Conservation (phyloP, 2,113 vertebrate genomes). For the Sprattus sprattus region DNA sequence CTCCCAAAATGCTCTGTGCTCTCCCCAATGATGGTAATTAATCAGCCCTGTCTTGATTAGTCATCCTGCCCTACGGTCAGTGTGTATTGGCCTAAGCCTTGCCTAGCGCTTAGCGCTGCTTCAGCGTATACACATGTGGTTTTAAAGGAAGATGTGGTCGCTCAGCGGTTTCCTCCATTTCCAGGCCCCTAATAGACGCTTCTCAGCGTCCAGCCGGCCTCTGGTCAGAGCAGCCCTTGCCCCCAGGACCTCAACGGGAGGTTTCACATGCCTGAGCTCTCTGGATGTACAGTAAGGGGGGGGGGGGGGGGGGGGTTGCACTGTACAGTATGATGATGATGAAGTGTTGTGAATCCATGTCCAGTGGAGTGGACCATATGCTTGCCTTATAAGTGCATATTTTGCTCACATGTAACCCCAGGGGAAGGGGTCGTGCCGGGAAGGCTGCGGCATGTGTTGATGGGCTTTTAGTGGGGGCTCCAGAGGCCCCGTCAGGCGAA, state of each 20-base stretch:
- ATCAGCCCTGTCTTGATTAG: conserved; percentile 37
- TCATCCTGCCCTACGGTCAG: background rate
- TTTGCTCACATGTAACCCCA: conserved; percentile 21
- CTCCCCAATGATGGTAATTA: conserved; percentile 52
- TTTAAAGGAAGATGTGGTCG: background rate
- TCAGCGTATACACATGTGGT: background rate
- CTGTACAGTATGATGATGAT: background rate
- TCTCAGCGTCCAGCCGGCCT: background rate
- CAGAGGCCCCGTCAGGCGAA: background rate
- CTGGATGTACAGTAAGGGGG: background rate
- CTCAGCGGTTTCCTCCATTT: background rate
- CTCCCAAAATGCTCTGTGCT: conserved; percentile 12
- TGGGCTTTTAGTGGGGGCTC: conserved; percentile 8
- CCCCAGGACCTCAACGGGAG: background rate
- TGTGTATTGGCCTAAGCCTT: background rate
- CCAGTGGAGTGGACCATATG: conserved; percentile 27
- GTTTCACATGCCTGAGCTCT: background rate
- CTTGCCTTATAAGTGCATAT: conserved; percentile 35
- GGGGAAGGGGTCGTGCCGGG: background rate
- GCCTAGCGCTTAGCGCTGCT: background rate
- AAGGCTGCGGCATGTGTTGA: background rate
- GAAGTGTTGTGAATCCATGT: background rate
- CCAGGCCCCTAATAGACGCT: background rate
- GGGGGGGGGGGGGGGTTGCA: background rate
- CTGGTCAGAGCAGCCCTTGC: background rate